Evolutionary conservation across 1,140 invertebrate species (phyloP).

Genomic region (Calliphora vicina): DNA sequence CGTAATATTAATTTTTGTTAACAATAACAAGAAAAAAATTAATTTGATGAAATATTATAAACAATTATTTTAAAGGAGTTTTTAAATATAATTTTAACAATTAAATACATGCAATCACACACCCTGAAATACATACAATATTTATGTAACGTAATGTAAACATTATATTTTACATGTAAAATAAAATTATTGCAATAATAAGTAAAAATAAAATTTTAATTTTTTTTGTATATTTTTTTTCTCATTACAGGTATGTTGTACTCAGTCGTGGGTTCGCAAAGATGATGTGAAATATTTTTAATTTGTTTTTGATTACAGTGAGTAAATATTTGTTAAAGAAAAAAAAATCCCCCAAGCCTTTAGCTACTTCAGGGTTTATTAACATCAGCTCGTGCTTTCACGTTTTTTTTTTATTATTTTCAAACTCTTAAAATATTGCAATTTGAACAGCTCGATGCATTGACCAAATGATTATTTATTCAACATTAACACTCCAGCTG

Average conservation of each 20-base stretch:
- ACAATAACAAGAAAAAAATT: too few species aligned
- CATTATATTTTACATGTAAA: background rate
- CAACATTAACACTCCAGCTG: too few species aligned
- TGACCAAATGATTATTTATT: too few species aligned
- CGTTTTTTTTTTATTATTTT: too few species aligned
- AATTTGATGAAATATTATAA: too few species aligned
- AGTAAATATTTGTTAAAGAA: background rate
- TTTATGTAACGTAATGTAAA: background rate
- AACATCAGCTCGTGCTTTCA: background rate
- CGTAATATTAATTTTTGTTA: background rate
- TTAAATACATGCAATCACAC: background rate
- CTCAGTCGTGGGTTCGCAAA: background rate
- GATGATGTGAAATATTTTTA: background rate
- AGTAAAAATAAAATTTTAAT: background rate
- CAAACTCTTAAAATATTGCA: too few species aligned
- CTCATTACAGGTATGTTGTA: background rate
- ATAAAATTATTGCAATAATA: background rate
- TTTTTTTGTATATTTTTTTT: background rate
- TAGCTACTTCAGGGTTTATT: background rate
- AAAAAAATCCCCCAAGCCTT: background rate
- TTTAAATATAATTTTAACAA: background rate
- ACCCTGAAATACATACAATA: background rate
- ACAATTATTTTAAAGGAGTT: background rate
- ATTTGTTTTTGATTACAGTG: slow-evolving; percentile 1
- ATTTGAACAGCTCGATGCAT: too few species aligned